Base-by-base conservation (phyloP, 2,113 vertebrate species). In the Coracopsis vasa region DNA sequence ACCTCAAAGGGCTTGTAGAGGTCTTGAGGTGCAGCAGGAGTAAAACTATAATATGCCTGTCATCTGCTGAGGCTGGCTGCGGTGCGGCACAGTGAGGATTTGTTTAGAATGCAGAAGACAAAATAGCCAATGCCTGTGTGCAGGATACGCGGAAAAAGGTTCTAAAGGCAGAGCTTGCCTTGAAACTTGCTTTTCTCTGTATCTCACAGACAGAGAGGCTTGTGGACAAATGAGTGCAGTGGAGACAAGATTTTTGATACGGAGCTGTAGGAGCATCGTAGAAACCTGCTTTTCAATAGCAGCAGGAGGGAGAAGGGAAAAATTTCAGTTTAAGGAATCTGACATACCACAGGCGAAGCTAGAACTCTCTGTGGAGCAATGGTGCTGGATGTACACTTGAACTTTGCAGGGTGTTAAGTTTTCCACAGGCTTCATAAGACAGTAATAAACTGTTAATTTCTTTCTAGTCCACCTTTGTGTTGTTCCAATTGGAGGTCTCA, bases 21-120 rank as follows among this genome's bases (percentile, higher is more conserved):
- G 17, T 69, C 15, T 16, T 4, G 4, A 0, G 0, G 21, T 4
- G 3, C 67, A n/a, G 20, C 48, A 41, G 12, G 35, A 84, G 16
- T 56, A 48, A 62, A 61, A 11, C 39, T 54, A 10, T 65, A 69
- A 54, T 19, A 45, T 8, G 10, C 51, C 44, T 78, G 42, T 33
- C 41, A 5, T 28, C 60, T 81, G 19, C 47, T 39, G 51, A 70
- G 42, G 14, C 2, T 80, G 3, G 53, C 28, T 48, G 16, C 1
- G 1, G 24, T 19, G 19, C 1, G 4, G 16, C 3, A 5, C 1
- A 8, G 16, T 16, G 45, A 73, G 66, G 42, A 29, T 37, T 39
- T 80, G 10, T 77, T 88, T 29, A 37, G 41, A 86, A 58, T 1
- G 4, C 23, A 16, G 48, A 66, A 12, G 50, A 73, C 31, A 21